These are phyloP conservation scores for Naso thynnoides DNA, from an alignment of 2,797 vertebrate genomes.

Conservation along the genomic window DNA sequence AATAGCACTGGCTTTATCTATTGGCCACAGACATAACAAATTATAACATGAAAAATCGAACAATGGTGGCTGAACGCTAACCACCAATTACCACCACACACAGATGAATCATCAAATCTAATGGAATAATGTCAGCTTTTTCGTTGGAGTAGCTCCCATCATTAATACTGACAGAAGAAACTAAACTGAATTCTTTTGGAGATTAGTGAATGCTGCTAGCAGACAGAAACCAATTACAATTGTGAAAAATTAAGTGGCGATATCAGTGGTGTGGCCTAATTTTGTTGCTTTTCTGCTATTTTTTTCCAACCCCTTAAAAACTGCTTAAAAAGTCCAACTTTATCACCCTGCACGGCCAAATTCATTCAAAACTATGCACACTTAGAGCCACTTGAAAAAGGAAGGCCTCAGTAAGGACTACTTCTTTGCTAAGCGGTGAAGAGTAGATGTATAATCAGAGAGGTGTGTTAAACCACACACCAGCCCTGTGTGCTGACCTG, in stretches of 20 bases:
- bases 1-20: no score
- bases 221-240: background rate
- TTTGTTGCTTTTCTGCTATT: slow-evolving; percentile 8
- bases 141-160: background rate
- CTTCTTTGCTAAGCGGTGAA: background rate
- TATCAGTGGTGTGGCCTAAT: background rate
- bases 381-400: background rate
- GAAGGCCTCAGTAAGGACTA: background rate
- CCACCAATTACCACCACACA: background rate
- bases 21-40: background rate
- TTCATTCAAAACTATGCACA: background rate
- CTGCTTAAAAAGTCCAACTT: slow-evolving; percentile 4
- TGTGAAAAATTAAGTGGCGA: background rate
- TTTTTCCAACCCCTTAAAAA: background rate
- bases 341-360: background rate
- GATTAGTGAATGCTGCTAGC: background rate
- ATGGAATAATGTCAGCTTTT: background rate
- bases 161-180: background rate
- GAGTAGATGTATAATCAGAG: background rate
- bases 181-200: background rate
- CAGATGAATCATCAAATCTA: slow-evolving; percentile 9
- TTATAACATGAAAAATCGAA: background rate
- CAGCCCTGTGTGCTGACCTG: slow-evolving; percentile 17
- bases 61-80: background rate
- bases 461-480: slow-evolving; percentile 21